Evolutionary conservation across 2,113 vertebrate species (phyloP).

Genomic region (Chinchilla lanigera): DNA sequence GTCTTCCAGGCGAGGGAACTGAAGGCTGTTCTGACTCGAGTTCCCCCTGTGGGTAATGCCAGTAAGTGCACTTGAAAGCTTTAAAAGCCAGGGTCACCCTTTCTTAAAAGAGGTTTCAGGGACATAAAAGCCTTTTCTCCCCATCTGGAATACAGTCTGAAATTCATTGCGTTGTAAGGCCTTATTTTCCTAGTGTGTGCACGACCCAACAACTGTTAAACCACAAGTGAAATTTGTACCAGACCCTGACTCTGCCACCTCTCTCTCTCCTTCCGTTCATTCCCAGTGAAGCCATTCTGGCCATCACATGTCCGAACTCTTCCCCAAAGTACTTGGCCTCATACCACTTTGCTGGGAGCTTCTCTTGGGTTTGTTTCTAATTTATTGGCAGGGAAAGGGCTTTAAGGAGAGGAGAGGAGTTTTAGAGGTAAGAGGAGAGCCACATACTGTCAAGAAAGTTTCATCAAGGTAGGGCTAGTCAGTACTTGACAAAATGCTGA

Average conservation of each 20-base stretch:
- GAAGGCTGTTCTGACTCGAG: not conserved
- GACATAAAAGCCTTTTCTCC: not conserved
- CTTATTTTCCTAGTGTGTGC: not conserved
- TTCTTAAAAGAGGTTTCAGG: slow-evolving; percentile 20
- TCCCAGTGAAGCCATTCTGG: not conserved
- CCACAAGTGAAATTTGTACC: not conserved
- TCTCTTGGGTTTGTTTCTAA: not conserved
- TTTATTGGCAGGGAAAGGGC: not conserved
- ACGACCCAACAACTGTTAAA: not conserved
- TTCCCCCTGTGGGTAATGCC: not conserved
- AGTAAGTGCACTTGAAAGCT: not conserved
- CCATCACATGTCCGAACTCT: not conserved
- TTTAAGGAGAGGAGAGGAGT: not conserved
- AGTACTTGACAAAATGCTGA: not conserved
- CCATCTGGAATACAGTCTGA: not conserved
- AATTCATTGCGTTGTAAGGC: not conserved
- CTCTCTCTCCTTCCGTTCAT: not conserved
- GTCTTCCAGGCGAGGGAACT: not conserved
- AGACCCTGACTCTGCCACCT: not conserved
- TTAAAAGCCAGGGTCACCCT: not conserved
- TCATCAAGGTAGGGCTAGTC: not conserved
- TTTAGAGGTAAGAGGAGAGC: not conserved
- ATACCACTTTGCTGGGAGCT: fast-evolving
- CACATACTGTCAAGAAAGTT: not conserved
- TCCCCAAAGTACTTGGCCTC: not conserved